Conservation (phyloP, 2,113 vertebrate species). For the Leptobrachium leishanense region DNA sequence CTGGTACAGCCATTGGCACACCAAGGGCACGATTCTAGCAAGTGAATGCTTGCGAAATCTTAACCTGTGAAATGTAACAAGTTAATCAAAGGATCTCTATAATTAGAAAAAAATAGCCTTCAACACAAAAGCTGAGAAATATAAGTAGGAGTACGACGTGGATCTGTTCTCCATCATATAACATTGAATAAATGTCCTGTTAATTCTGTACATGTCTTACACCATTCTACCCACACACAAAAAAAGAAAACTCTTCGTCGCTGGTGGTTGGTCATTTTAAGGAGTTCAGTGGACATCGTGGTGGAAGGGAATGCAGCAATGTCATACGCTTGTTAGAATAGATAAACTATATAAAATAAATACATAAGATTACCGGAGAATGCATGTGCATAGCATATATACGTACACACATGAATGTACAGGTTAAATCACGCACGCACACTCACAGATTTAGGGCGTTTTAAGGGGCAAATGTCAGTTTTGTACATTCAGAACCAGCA, state of each 20-base stretch:
- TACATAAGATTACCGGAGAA: slow-evolving; percentile 64
- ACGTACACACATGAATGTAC: slow-evolving; percentile 61
- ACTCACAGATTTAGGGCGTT: slow-evolving; percentile 64
- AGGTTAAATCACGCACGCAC: slow-evolving; percentile 67
- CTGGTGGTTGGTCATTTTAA: slow-evolving; percentile 69
- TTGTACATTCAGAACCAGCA: slow-evolving; percentile 78
- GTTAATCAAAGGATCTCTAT: background rate
- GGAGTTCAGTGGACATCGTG: slow-evolving; percentile 69
- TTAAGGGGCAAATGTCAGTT: slow-evolving; percentile 69
- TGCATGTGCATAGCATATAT: slow-evolving; percentile 65
- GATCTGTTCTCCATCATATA: slow-evolving; percentile 63
- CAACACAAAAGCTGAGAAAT: background rate
- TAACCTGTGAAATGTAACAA: background rate
- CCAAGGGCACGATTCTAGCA: background rate
- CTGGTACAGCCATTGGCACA: background rate
- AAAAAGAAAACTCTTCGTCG: slow-evolving; percentile 74
- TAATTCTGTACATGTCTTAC: slow-evolving; percentile 61
- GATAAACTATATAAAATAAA: slow-evolving; percentile 56
- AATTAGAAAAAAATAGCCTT: too few relatives aligned
- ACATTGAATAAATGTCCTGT: slow-evolving; percentile 78
- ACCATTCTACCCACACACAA: slow-evolving; percentile 64
- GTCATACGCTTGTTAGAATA: slow-evolving; percentile 66
- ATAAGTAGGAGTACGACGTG: slow-evolving; percentile 13
- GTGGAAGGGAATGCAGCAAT: slow-evolving; percentile 72
- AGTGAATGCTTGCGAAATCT: background rate